Base-by-base conservation (phyloP, 2,797 vertebrate genomes). In the Lophotriccus pileatus region DNA sequence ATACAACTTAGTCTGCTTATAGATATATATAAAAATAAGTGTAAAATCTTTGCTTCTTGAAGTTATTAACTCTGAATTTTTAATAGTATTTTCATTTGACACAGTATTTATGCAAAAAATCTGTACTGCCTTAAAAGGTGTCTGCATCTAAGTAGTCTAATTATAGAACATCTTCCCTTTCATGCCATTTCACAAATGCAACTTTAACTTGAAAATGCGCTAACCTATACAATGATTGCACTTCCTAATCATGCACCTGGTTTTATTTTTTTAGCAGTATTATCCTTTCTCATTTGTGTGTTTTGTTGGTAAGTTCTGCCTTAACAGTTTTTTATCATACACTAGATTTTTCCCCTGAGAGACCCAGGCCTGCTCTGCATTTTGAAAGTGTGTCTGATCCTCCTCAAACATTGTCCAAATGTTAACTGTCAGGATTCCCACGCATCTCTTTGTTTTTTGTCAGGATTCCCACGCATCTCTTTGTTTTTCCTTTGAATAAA, bases 401-500 rank as follows among this genome's bases (percentile, higher is more conserved):
- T 95, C 7, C 43, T 86, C 44, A 90, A 62, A 83, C 37, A 43
- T 39, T 5, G 23, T 91, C n/a, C 50, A 90, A 70, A 72, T 75
- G 39, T 60, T 92, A 93, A 69, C 46, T 94, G 15, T 73, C 83
- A 79, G 49, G 36, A 87, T 76, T 96, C 81, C 76, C 62, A 93
- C 96, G 80, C n/a, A 86, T 96, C 63, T 77, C 68, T 93, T 97
- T 32, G 95, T 87, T 84, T 97, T 92, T 95, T n/a, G n/a, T n/a
- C n/a, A n/a, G n/a, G n/a, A 87, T 76, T 96, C 81, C 76, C 62
- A 93, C 96, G 80, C n/a, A 86, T 96, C 63, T 77, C 68, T 93
- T 97, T 32, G 95, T 87, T 84, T 97, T 92, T 95, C 91, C 46
- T 95, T 94, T 96, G 80, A 94, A 79, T 79, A 97, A 90, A 86